A percentile compares a stretch with the other conserved stretches of the same genome.
Conservation (phyloP, 1,140 invertebrate species). For the Drosophila arawakana region DNA sequence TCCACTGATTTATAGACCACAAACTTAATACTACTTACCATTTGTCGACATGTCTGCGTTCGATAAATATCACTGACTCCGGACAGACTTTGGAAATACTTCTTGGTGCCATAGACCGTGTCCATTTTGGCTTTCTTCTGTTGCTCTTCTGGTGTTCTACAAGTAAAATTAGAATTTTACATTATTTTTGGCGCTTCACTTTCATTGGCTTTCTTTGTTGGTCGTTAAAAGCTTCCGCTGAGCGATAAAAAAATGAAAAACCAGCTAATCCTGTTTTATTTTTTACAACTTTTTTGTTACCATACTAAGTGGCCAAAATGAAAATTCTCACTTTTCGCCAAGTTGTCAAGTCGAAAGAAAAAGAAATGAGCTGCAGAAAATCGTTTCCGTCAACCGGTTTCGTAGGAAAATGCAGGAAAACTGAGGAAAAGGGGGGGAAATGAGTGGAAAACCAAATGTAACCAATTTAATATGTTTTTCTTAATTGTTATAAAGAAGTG, state of each 20-base stretch:
- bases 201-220: conserved; percentile 10
- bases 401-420: not conserved
- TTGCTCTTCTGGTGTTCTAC: conserved; percentile 17
- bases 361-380: conserved; percentile 42
- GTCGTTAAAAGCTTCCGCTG: conserved; percentile 38
- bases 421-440: too few species aligned
- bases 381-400: conserved; percentile 62
- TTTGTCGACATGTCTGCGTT: conserved; percentile 76
- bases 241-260: conserved; percentile 41
- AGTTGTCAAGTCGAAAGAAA: conserved; percentile 23
- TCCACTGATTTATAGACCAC: too few species aligned
- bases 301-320: conserved; percentile 31
- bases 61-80: conserved; percentile 83
- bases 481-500: conserved; percentile 41
- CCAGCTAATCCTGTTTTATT: conserved; percentile 70
- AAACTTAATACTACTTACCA: conserved; percentile 60
- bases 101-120: conserved; percentile 82
- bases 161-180: conserved; percentile 21
- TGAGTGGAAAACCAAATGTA: not conserved
- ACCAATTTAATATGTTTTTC: conserved; percentile 5
- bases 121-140: conserved; percentile 56
- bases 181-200: conserved; percentile 28
- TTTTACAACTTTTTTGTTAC: not conserved
- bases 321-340: conserved; percentile 78
- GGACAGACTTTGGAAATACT: conserved; percentile 82